phyloP scores from a whole-genome alignment of 1,140 invertebrate genomes.

The Camponotus pennsylvanicus region DNA sequence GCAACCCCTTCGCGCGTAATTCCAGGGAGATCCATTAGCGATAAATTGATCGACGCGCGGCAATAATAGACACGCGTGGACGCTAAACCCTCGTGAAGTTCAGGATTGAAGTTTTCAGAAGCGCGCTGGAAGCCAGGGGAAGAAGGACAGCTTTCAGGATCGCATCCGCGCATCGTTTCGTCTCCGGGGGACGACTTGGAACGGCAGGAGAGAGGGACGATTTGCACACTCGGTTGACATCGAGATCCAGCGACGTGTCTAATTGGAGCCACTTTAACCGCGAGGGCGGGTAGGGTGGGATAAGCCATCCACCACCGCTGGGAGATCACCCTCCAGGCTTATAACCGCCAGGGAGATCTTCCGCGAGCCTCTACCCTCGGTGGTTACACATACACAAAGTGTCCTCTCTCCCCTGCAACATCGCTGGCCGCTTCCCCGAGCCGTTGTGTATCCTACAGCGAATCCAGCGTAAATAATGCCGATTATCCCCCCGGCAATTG shows the following conservation, averaged over 20 bases:
- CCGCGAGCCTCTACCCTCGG: constrained; percentile 38
- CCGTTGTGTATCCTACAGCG: constrained; percentile 79
- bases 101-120: constrained; percentile 8
- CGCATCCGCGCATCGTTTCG: constrained; percentile 29
- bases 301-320: constrained; percentile 78
- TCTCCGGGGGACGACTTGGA: constrained; percentile 58
- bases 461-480: constrained; percentile 85
- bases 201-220: background rate
- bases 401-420: constrained; percentile 4
- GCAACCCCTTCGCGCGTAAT: constrained; percentile 48
- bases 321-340: constrained; percentile 82
- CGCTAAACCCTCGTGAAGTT: constrained; percentile 56
- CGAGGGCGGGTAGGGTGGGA: constrained; percentile 74
- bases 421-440: constrained; percentile 44
- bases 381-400: constrained; percentile 49
- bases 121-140: background rate
- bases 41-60: constrained; percentile 48
- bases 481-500: constrained; percentile 85
- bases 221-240: constrained; percentile 76
- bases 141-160: constrained; percentile 32
- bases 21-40: constrained; percentile 39
- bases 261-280: constrained; percentile 85
- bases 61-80: constrained; percentile 49
- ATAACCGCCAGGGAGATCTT: constrained; percentile 72
- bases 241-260: constrained; percentile 85